Percentiles rank a stretch among this genome's conserved stretches.
phyloP scores from a whole-genome alignment of 2,888 invertebrate species.

The Odontomyia ornata region DNA sequence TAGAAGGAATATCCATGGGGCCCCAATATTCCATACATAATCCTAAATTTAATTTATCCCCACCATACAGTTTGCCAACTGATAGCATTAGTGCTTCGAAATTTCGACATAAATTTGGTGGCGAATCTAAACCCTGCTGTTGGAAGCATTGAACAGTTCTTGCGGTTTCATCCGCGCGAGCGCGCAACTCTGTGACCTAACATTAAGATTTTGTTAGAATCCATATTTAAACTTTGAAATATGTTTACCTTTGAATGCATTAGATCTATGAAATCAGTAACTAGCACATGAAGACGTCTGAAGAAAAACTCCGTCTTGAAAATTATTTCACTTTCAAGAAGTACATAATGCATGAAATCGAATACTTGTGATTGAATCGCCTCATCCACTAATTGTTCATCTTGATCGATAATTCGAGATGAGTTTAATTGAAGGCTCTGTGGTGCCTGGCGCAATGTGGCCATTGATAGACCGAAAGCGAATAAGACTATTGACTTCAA shows the following conservation, averaged over 20 bases:
- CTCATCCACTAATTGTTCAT: constrained; percentile 79
- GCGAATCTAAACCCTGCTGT: constrained; percentile 80
- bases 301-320: constrained; percentile 83
- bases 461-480: constrained; percentile 75
- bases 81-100: constrained; percentile 86
- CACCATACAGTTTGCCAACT: constrained; percentile 79
- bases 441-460: constrained; percentile 70
- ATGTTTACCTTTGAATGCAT: constrained; percentile 92
- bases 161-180: constrained; percentile 88
- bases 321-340: constrained; percentile 76
- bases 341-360: constrained; percentile 76
- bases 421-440: constrained; percentile 67
- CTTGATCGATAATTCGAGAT: constrained; percentile 71
- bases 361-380: constrained; percentile 84
- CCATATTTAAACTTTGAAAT: not conserved
- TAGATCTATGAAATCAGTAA: constrained; percentile 91
- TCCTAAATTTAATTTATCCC: constrained; percentile 75
- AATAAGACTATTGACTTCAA: constrained; percentile 71
- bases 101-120: constrained; percentile 75
- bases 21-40: constrained; percentile 86
- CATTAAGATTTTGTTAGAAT: not conserved
- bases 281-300: constrained; percentile 81
- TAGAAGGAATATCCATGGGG: constrained; percentile 56
- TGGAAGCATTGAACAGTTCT: constrained; percentile 78
- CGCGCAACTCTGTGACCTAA: constrained; percentile 77